Conservation (phyloP, 2,888 invertebrate genomes). For the Artemia sp. region DNA sequence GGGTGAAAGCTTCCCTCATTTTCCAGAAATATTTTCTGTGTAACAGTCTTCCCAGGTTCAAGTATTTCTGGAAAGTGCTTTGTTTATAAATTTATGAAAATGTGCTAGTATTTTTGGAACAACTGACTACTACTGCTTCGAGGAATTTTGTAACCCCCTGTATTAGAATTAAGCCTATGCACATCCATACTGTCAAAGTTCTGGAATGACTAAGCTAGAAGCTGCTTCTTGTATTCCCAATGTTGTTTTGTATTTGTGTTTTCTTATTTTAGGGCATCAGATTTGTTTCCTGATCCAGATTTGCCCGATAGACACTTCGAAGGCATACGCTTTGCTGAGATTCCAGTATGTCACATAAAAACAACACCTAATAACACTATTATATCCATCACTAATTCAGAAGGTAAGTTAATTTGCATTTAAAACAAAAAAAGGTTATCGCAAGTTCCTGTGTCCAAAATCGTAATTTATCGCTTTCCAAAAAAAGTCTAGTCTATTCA, state of each 20-base stretch:
- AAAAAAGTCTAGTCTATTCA: too few relatives aligned
- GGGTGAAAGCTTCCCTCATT: too few relatives aligned
- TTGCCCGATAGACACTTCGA: conserved; percentile 54
- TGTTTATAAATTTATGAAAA: too few relatives aligned
- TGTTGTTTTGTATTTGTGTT: conserved; percentile 17
- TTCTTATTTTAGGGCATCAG: conserved; percentile 41
- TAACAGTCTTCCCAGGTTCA: too few relatives aligned
- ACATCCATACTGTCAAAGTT: conserved; percentile 16
- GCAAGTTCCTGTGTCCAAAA: too few relatives aligned
- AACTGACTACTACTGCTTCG: not conserved
- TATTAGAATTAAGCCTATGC: not conserved
- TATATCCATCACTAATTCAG: conserved; percentile 50
- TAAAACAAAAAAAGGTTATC: too few relatives aligned
- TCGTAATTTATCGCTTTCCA: too few relatives aligned
- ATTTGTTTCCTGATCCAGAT: conserved; percentile 52
- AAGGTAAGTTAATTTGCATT: conserved; percentile 36
- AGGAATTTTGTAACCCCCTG: not conserved
- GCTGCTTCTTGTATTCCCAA: conserved; percentile 17
- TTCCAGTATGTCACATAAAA: conserved; percentile 66
- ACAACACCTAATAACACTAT: conserved; percentile 78
- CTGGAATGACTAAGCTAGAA: not conserved
- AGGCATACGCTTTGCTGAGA: conserved; percentile 54
- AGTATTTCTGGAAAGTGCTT: too few relatives aligned
- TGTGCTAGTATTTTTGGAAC: too few relatives aligned
- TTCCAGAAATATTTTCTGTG: too few relatives aligned